These are phyloP conservation scores for Saturnia pavonia DNA, from an alignment of 2,888 invertebrate species.

Conservation along the genomic window DNA sequence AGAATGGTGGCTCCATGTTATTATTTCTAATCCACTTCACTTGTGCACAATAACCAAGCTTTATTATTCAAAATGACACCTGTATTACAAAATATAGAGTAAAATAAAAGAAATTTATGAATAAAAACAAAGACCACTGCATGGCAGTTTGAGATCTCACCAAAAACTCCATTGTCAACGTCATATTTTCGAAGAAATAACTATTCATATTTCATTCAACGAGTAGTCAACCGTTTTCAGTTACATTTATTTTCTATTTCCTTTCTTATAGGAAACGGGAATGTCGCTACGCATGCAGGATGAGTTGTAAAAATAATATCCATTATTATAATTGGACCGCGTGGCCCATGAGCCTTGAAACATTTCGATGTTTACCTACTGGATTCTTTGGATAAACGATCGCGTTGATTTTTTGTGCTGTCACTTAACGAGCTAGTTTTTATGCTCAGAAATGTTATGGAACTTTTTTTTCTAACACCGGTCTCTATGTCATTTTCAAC, in stretches of 20 bases:
- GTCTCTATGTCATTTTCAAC: not conserved
- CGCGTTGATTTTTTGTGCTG: constrained; percentile 15
- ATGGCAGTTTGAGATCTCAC: no score
- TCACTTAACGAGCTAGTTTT: constrained; percentile 24
- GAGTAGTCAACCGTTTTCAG: constrained; percentile 11
- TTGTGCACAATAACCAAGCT: no score
- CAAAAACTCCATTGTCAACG: no score
- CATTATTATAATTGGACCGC: constrained; percentile 70
- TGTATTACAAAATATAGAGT: no score
- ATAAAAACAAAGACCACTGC: no score
- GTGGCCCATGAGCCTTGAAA: constrained; percentile 53
- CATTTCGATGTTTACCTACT: constrained; percentile 48
- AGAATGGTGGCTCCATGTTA: no score
- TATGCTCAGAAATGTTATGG: constrained; percentile 22
- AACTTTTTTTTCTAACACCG: not conserved
- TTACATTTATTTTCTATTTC: constrained; percentile 49
- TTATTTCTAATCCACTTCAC: no score
- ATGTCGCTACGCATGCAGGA: constrained; percentile 47
- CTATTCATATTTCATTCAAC: constrained; percentile 34
- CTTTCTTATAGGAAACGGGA: constrained; percentile 43
- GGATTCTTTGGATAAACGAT: constrained; percentile 34
- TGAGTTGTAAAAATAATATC: constrained; percentile 71
- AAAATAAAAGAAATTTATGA: no score
- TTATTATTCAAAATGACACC: no score
- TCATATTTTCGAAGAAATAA: no score